A percentile compares a stretch with the other conserved stretches of the same genome.
Conservation (phyloP, 2,888 invertebrate genomes). For the Nomada flava region DNA sequence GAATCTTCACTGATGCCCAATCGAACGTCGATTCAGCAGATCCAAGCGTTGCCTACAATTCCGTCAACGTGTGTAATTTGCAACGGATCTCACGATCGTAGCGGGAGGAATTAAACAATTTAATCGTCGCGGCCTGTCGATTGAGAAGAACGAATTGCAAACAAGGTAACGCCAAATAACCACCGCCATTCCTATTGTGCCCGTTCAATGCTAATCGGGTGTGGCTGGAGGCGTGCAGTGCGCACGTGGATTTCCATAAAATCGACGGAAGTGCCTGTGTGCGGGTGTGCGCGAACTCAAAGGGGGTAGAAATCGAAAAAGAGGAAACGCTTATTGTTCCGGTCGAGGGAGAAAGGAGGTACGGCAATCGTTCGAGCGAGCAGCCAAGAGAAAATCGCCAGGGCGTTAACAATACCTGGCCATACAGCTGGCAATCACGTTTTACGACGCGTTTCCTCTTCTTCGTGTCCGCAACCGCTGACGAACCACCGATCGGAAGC, state of each 20-base stretch:
- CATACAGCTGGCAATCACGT: slow-evolving; percentile 31
- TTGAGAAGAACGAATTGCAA: slow-evolving; percentile 14
- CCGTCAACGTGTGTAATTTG: not conserved
- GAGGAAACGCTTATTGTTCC: slow-evolving; percentile 38
- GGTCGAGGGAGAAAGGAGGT: slow-evolving; percentile 38
- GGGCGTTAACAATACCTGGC: slow-evolving; percentile 42
- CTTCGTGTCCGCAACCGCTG: not conserved
- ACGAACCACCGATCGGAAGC: not conserved
- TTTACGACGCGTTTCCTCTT: slow-evolving; percentile 45
- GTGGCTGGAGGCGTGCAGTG: slow-evolving; percentile 35
- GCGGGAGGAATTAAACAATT: slow-evolving; percentile 17
- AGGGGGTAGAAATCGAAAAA: slow-evolving; percentile 51
- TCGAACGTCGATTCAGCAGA: too few species aligned
- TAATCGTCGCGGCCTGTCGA: slow-evolving; percentile 2
- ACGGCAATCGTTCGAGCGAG: slow-evolving; percentile 43
- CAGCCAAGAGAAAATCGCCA: slow-evolving; percentile 52
- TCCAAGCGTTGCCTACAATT: too few species aligned
- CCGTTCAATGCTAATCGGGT: slow-evolving; percentile 55
- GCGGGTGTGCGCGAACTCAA: slow-evolving; percentile 23
- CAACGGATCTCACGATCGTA: not conserved
- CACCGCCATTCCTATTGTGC: slow-evolving; percentile 29
- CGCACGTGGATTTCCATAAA: slow-evolving; percentile 38
- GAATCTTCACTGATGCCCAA: too few species aligned
- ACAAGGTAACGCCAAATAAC: slow-evolving; percentile 30
- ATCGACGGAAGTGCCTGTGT: slow-evolving; percentile 42